Base-by-base conservation (phyloP, 2,888 invertebrate genomes). In the Phasia obesa region DNA sequence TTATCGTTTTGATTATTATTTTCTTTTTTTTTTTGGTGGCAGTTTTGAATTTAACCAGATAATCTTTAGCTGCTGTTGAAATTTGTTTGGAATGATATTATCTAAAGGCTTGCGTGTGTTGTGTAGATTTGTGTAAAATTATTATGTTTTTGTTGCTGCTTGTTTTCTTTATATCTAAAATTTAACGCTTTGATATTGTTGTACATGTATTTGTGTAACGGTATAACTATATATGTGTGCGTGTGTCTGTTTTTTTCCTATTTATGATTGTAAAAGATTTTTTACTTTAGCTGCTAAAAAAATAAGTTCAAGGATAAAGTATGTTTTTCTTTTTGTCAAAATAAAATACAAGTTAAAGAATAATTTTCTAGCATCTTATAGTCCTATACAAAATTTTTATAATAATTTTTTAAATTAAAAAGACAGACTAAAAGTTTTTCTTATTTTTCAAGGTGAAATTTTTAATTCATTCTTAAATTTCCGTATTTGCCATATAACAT, bases 181-280 rank as follows among this genome's bases (percentile, higher is more conserved):
- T 67, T 76, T 59, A 51, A 76, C 51, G 38, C 27, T 17, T 17
- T 31, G 27, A 35, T 42, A 44, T 51, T 55, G 1, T 17, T 9
- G 3, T 23, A 17, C 0, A n/a, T 13, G 11, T 31, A n/a, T 51
- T 7, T 9, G 3, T 7, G 15, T 47, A 5, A 47, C 9, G 44
- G 7, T 51, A 5, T 38, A n/a, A 13, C 7, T 9, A 4, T 27
- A 7, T 65, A 35, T n/a, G 31, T 47, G 55, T 47, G 19, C 2
- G 1, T 55, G 19, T 75, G 4, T 13, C 11, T 35, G 35, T 47
- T 59, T 11, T 17, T 23, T 31, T 9, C 44, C 44, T 42, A 17
- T 15, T 57, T 38, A 71, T 67, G 67, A 23, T 81, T 81, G 80
- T 69, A 77, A 73, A 62, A 60, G 60, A 67, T 76, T 81, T 81